These are phyloP conservation scores for Callipepla californica DNA, from an alignment of 2,113 vertebrate species.

Conservation along the genomic window DNA sequence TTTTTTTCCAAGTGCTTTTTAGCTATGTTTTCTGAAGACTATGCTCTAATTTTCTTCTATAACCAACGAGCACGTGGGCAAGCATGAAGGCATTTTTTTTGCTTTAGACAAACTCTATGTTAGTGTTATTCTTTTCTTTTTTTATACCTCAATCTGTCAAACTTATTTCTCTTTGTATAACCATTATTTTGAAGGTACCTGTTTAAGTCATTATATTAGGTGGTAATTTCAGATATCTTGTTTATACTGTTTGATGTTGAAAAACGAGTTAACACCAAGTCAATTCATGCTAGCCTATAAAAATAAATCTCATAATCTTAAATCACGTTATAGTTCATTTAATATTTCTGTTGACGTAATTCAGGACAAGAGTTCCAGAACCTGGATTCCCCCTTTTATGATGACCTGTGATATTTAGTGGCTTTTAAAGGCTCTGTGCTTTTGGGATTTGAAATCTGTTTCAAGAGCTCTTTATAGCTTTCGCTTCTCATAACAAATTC, in stretches of 20 bases:
- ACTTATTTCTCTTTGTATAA: neutral
- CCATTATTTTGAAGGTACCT: neutral
- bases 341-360: neutral
- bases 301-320: neutral
- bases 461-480: neutral
- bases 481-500: neutral
- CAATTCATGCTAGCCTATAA: neutral
- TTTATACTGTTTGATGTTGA: neutral
- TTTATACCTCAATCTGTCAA: neutral
- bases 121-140: neutral
- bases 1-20: neutral
- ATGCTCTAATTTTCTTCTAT: neutral
- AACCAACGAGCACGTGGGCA: accelerated
- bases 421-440: neutral
- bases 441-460: neutral
- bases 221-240: neutral
- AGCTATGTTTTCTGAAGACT: neutral
- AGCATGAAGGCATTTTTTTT: neutral
- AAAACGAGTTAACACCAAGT: neutral
- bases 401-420: neutral
- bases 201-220: neutral
- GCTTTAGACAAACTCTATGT: neutral
- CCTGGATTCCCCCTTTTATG: neutral
- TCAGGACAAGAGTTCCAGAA: neutral
- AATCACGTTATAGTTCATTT: neutral